Conservation (phyloP, 1,140 invertebrate genomes). For the Temnothorax curvispinosus region DNA sequence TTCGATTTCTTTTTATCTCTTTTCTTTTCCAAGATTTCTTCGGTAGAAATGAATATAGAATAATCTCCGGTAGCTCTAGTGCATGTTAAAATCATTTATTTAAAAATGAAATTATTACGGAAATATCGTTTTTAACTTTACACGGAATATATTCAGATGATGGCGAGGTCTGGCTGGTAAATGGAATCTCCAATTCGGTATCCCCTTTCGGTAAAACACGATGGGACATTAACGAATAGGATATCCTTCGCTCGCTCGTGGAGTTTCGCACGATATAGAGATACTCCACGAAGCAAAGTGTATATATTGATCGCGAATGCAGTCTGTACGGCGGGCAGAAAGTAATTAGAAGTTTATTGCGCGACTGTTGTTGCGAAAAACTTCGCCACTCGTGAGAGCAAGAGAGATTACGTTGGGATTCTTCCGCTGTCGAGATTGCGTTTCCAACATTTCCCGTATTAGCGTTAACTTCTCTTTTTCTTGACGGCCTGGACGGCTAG, state of each 20-base stretch:
- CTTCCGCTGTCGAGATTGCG: constrained; percentile 4
- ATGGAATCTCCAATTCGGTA: not conserved
- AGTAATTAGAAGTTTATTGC: constrained; percentile 64
- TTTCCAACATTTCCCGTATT: constrained; percentile 18
- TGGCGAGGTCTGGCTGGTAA: not conserved
- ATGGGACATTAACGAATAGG: constrained; percentile 2
- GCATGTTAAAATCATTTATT: not conserved
- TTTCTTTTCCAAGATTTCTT: too few species aligned
- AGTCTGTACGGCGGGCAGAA: constrained; percentile 23
- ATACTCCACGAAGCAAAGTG: not conserved
- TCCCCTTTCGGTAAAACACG: not conserved
- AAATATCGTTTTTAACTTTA: not conserved
- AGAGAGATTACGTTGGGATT: constrained; percentile 43
- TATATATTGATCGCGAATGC: constrained; percentile 21
- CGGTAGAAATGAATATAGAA: too few species aligned
- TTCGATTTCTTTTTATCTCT: too few species aligned
- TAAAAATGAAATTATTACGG: not conserved
- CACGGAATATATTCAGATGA: not conserved
- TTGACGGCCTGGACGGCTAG: not conserved
- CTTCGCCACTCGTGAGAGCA: not conserved
- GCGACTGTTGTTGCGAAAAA: constrained; percentile 31
- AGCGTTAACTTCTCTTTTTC: constrained; percentile 3
- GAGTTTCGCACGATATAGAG: constrained; percentile 30
- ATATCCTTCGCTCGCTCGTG: not conserved
- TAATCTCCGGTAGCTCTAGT: too few species aligned